phyloP scores from a whole-genome alignment of 2,113 vertebrate genomes.

The Heterotis niloticus region DNA sequence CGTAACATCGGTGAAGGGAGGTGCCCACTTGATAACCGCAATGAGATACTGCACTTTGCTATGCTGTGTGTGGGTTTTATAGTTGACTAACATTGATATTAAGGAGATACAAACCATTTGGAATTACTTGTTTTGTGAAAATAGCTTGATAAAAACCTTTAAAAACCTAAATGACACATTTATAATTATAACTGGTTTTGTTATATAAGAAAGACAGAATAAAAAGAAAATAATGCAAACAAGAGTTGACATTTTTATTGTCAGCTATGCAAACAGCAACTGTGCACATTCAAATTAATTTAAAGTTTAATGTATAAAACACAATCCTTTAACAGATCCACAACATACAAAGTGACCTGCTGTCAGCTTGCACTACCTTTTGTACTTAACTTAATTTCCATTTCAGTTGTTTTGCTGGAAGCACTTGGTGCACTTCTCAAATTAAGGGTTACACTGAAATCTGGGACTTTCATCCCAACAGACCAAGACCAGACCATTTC shows the following conservation, averaged over 20 bases:
- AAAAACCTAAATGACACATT: too few relatives aligned
- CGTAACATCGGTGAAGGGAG: too few relatives aligned
- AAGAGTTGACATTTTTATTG: constrained; percentile 24
- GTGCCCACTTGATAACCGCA: too few relatives aligned
- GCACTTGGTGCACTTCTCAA: constrained; percentile 9
- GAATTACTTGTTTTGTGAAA: too few relatives aligned
- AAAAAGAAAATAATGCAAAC: not conserved
- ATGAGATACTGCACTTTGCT: too few relatives aligned
- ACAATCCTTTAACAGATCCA: not conserved
- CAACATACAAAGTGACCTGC: not conserved
- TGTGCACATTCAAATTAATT: constrained; percentile 9
- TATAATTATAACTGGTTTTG: too few relatives aligned
- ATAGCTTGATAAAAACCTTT: too few relatives aligned
- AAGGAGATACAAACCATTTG: too few relatives aligned
- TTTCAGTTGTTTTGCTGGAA: not conserved
- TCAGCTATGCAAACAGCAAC: constrained; percentile 7
- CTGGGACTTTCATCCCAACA: not conserved
- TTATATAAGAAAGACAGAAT: too few relatives aligned
- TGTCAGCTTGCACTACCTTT: not conserved
- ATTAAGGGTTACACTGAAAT: constrained; percentile 27
- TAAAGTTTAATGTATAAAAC: not conserved
- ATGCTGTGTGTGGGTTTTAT: too few relatives aligned
- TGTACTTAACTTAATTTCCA: not conserved
- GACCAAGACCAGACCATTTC: not conserved
- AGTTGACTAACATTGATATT: too few relatives aligned